Percentiles rank a stretch among this genome's conserved stretches.
phyloP scores from a whole-genome alignment of 1,140 invertebrate genomes.

The Pteromalus puparum region DNA sequence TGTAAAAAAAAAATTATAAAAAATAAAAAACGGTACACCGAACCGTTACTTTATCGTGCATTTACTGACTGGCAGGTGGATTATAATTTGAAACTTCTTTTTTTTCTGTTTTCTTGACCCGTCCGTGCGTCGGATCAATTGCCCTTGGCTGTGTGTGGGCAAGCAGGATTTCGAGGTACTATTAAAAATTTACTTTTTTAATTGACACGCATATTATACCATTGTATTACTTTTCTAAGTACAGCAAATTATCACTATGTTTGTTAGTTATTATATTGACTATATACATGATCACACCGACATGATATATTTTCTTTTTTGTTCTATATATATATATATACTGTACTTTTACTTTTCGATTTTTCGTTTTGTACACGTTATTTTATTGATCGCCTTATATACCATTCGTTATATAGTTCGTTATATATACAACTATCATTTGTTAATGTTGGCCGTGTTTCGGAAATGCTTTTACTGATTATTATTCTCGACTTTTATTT shows the following conservation, averaged over 20 bases:
- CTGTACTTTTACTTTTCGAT: constrained; percentile 19
- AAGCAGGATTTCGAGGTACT: constrained; percentile 76
- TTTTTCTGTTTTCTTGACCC: constrained; percentile 74
- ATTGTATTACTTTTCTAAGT: constrained; percentile 52
- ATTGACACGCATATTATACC: constrained; percentile 56
- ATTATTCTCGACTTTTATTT: constrained; percentile 47
- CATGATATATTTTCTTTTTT: constrained; percentile 36
- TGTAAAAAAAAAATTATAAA: constrained; percentile 19
- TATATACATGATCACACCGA: constrained; percentile 25
- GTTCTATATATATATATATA: constrained; percentile 14
- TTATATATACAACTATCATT: constrained; percentile 40
- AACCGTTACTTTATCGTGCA: constrained; percentile 50
- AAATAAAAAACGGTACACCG: constrained; percentile 38
- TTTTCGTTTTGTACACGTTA: constrained; percentile 22
- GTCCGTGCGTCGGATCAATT: constrained; percentile 69
- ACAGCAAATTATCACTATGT: constrained; percentile 49
- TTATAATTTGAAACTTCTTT: constrained; percentile 64
- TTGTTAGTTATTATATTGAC: constrained; percentile 51
- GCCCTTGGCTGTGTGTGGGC: constrained; percentile 69
- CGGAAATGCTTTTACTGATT: constrained; percentile 67
- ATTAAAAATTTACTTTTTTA: constrained; percentile 71
- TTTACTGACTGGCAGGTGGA: constrained; percentile 42
- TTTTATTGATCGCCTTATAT: constrained; percentile 34
- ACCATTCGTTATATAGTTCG: constrained; percentile 37
- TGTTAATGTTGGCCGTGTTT: constrained; percentile 70